phyloP scores from a whole-genome alignment of 1,140 invertebrate species.

The Zaprionus camerounensis region DNA sequence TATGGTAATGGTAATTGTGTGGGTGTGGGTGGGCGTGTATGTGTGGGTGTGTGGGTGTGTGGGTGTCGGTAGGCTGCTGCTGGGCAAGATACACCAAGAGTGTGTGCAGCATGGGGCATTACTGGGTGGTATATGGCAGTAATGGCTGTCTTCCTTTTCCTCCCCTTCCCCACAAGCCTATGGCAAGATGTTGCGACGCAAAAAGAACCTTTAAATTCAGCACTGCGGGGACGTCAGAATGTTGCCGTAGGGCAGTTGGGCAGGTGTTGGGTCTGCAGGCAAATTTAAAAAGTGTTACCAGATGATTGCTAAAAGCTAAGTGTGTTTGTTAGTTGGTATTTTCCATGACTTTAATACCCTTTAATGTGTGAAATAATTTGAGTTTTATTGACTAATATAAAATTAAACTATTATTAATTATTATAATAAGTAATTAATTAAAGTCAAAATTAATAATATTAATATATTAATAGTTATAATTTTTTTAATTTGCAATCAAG shows the following conservation, averaged over 20 bases:
- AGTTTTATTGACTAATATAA: background rate
- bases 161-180: background rate
- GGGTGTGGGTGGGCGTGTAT: slow-evolving; percentile 15
- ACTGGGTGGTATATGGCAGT: background rate
- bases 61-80: background rate
- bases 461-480: background rate
- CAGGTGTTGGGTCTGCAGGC: slow-evolving; percentile 44
- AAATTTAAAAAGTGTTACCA: slow-evolving; percentile 43
- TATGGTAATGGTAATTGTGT: slow-evolving; percentile 51
- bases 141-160: slow-evolving; percentile 10
- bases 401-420: background rate
- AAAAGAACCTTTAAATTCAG: slow-evolving; percentile 44
- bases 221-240: slow-evolving; percentile 35
- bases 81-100: no score
- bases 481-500: background rate
- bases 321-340: background rate
- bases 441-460: background rate
- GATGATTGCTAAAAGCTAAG: background rate
- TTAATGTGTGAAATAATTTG: background rate
- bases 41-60: background rate
- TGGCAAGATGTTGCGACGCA: slow-evolving; percentile 55
- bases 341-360: background rate
- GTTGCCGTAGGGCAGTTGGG: slow-evolving; percentile 67
- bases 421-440: no score
- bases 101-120: no score